A percentile compares a stretch with the other conserved stretches of the same genome.
Evolutionary conservation across 1,140 invertebrate genomes (phyloP).

Genomic region (Papilio aristodemus): DNA sequence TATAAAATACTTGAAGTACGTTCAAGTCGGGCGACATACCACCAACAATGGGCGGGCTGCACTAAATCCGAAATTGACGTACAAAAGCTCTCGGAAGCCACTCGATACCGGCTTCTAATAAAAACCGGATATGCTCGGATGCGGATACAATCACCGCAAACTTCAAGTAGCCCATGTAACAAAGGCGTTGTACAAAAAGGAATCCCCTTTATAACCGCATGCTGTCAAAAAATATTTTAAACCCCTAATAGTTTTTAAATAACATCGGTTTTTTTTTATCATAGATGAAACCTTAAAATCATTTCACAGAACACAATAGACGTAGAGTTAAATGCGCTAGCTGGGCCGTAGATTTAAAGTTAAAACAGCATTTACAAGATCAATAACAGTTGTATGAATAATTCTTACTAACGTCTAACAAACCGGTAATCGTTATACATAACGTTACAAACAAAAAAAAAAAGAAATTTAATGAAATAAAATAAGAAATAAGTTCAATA

Average conservation of each 20-base stretch:
- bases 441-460: not conserved
- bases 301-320: not conserved
- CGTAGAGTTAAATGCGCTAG: not conserved
- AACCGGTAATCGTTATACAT: too few relatives aligned
- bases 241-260: slow-evolving; percentile 30
- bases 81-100: slow-evolving; percentile 69
- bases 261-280: not conserved
- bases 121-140: slow-evolving; percentile 69
- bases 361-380: too few relatives aligned
- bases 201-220: slow-evolving; percentile 28
- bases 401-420: too few relatives aligned
- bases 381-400: too few relatives aligned
- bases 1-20: slow-evolving; percentile 39
- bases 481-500: not conserved
- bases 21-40: slow-evolving; percentile 54
- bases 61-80: slow-evolving; percentile 52
- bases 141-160: slow-evolving; percentile 63
- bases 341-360: too few relatives aligned
- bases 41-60: slow-evolving; percentile 53
- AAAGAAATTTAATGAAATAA: not conserved
- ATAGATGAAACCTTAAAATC: not conserved
- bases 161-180: slow-evolving; percentile 38
- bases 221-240: slow-evolving; percentile 30
- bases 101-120: slow-evolving; percentile 72
- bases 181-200: slow-evolving; percentile 34